Conservation (phyloP, 2,797 vertebrate species). For the Syndactyla subalaris region DNA sequence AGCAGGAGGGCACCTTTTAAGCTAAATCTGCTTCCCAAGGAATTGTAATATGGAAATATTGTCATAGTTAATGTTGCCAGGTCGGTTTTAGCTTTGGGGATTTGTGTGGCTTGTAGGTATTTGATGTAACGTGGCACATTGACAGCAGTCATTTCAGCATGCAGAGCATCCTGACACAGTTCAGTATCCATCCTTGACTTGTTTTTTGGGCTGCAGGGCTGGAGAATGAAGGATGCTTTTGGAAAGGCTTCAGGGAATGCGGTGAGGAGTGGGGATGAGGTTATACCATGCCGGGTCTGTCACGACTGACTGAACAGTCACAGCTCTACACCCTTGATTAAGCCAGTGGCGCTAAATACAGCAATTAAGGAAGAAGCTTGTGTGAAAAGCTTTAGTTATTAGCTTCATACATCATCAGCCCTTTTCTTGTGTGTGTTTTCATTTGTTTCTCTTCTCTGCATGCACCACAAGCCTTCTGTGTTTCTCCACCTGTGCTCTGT, state of each 20-base stretch:
- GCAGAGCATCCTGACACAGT: neutral
- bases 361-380: slow-evolving; percentile 45
- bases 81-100: neutral
- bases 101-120: neutral
- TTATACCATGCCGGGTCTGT: neutral
- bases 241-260: neutral
- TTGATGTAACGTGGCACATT: neutral
- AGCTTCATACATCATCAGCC: neutral
- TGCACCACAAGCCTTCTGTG: neutral
- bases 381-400: slow-evolving; percentile 40
- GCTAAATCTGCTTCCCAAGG: neutral
- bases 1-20: neutral
- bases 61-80: neutral
- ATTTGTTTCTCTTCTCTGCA: slow-evolving; percentile 10
- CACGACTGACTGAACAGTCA: slow-evolving; percentile 6
- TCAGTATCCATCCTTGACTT: neutral
- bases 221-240: neutral
- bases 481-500: neutral
- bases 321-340: neutral
- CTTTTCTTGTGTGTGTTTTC: neutral
- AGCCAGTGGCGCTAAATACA: neutral
- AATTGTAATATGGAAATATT: neutral
- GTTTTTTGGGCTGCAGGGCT: neutral
- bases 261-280: neutral
- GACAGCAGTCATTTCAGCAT: neutral